Evolutionary conservation across 2,113 vertebrate genomes (phyloP).

Genomic region (Butorides virescens): DNA sequence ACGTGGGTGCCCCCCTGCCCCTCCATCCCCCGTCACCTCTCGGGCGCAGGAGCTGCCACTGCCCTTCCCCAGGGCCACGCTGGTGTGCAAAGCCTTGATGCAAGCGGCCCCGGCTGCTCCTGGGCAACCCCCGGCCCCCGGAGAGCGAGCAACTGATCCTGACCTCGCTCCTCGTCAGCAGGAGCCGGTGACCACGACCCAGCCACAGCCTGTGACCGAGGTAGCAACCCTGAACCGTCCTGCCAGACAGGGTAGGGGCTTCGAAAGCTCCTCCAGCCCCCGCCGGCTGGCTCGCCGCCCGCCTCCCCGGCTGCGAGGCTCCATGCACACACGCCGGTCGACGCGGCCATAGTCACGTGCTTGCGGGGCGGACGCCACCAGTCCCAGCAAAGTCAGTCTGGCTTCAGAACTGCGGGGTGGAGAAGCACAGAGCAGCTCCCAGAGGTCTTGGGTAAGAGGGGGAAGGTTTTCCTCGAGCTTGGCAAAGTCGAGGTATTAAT

Average conservation of each 20-base stretch:
- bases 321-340: not conserved
- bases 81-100: constrained; percentile 48
- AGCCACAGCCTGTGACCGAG: not conserved
- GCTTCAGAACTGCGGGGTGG: not conserved
- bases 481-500: not conserved
- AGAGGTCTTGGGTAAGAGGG: not conserved
- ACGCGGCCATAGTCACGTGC: not conserved
- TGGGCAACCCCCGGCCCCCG: not conserved
- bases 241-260: not conserved
- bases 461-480: not conserved
- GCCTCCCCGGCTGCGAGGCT: not conserved
- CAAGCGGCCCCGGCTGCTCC: not conserved
- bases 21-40: not conserved
- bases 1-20: not conserved
- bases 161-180: not conserved
- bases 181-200: not conserved
- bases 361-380: not conserved
- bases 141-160: fast-evolving
- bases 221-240: not conserved
- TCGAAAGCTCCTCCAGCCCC: not conserved
- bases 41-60: not conserved
- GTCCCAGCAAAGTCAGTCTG: not conserved
- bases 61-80: not conserved
- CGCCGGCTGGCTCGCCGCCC: not conserved
- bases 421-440: not conserved